Conservation (phyloP, 2,113 vertebrate genomes). For the Halcyon senegalensis region DNA sequence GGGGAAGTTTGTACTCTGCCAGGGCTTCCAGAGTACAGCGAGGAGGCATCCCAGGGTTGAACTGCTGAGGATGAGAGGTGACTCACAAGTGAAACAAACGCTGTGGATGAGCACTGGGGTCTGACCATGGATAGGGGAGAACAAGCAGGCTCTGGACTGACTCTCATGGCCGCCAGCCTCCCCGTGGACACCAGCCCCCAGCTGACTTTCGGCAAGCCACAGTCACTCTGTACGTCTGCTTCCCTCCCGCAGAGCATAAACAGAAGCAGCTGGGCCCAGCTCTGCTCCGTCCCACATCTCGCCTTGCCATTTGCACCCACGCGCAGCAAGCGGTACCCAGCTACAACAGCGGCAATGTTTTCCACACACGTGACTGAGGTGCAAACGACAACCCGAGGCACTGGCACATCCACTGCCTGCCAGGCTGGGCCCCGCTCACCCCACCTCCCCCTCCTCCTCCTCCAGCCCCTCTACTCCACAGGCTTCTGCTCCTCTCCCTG, state of each 20-base stretch:
- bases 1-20: background rate
- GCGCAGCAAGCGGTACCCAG: slow-evolving; percentile 8
- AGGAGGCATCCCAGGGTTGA: background rate
- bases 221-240: background rate
- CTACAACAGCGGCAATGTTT: slow-evolving; percentile 18
- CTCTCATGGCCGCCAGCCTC: background rate
- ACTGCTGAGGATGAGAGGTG: background rate
- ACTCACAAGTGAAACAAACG: rapidly evolving
- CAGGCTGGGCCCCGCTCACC: background rate
- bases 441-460: background rate
- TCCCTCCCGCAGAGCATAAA: slow-evolving; percentile 10
- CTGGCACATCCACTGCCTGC: slow-evolving; percentile 25
- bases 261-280: slow-evolving; percentile 58
- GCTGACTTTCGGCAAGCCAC: background rate
- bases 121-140: rapidly evolving
- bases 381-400: background rate
- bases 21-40: background rate
- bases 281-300: slow-evolving; percentile 51
- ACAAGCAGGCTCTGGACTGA: too few relatives aligned
- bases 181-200: background rate
- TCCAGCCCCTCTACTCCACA: background rate
- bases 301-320: slow-evolving; percentile 52
- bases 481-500: background rate
- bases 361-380: slow-evolving; percentile 24
- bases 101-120: rapidly evolving